phyloP scores from a whole-genome alignment of 2,797 vertebrate species.

The Falco novaeseelandiae region DNA sequence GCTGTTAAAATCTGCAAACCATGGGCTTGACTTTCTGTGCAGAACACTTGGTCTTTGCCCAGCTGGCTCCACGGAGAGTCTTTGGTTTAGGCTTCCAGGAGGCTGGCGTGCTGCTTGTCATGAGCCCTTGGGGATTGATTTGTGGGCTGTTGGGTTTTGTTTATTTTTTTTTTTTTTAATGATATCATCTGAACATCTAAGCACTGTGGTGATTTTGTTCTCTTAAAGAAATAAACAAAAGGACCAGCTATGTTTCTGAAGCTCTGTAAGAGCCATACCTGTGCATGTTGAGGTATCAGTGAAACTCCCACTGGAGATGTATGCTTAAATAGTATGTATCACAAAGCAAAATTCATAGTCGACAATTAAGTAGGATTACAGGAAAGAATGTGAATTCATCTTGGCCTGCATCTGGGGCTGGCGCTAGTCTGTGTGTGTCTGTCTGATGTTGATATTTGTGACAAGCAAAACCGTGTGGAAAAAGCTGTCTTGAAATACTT shows the following conservation, averaged over 20 bases:
- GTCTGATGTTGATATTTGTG: not conserved
- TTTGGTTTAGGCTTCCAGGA: not conserved
- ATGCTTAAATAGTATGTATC: not conserved
- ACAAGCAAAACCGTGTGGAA: not conserved
- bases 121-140: not conserved
- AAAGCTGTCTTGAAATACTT: not conserved
- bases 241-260: not conserved
- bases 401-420: not conserved
- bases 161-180: not conserved
- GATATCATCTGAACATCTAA: not conserved
- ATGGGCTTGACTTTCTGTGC: not conserved
- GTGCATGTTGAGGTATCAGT: not conserved
- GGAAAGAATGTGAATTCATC: not conserved
- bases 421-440: not conserved
- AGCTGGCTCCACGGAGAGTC: not conserved
- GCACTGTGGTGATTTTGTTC: not conserved
- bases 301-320: not conserved
- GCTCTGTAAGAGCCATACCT: not conserved
- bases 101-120: not conserved
- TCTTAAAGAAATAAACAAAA: not conserved
- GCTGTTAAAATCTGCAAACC: not conserved
- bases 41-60: not conserved
- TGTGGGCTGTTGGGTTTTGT: no score
- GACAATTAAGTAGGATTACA: not conserved
- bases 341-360: not conserved